Percentiles rank a stretch among this genome's conserved stretches.
These are phyloP conservation scores for Drosophila paranaensis DNA, from an alignment of 2,888 invertebrate species.

Conservation along the genomic window DNA sequence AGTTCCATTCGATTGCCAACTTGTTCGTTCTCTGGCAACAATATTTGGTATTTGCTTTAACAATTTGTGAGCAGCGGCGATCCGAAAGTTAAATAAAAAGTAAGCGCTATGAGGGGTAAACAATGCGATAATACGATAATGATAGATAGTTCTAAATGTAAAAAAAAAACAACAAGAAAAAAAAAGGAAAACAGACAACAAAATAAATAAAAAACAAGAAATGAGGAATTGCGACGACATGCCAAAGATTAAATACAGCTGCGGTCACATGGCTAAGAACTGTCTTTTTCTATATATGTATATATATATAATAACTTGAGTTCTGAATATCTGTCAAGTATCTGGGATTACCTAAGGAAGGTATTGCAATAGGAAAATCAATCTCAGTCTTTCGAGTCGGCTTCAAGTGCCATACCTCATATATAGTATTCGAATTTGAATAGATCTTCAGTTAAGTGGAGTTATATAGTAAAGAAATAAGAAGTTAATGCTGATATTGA, in stretches of 20 bases:
- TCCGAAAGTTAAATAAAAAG: constrained; percentile 13
- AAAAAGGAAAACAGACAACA: too few relatives aligned
- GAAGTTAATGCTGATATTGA: too few relatives aligned
- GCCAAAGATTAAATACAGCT: neutral
- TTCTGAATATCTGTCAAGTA: neutral
- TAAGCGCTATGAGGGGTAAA: constrained; percentile 27
- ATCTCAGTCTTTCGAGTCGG: neutral
- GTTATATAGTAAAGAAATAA: too few relatives aligned
- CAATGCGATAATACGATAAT: constrained; percentile 42
- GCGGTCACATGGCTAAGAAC: neutral
- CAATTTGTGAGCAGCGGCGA: constrained; percentile 12
- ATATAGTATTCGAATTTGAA: neutral
- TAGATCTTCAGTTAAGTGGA: too few relatives aligned
- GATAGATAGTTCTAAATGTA: constrained; percentile 17
- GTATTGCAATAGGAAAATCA: neutral
- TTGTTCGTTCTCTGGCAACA: constrained; percentile 7
- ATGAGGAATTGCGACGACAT: neutral
- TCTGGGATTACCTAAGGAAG: neutral
- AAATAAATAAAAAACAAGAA: neutral
- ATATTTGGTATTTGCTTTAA: constrained; percentile 1
- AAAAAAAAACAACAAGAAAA: neutral
- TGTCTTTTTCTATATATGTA: neutral
- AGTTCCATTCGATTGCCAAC: neutral
- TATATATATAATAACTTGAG: too few relatives aligned
- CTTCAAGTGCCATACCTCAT: neutral